These are phyloP conservation scores for Grammomys surdaster DNA, from an alignment of 2,113 vertebrate genomes.

Conservation along the genomic window DNA sequence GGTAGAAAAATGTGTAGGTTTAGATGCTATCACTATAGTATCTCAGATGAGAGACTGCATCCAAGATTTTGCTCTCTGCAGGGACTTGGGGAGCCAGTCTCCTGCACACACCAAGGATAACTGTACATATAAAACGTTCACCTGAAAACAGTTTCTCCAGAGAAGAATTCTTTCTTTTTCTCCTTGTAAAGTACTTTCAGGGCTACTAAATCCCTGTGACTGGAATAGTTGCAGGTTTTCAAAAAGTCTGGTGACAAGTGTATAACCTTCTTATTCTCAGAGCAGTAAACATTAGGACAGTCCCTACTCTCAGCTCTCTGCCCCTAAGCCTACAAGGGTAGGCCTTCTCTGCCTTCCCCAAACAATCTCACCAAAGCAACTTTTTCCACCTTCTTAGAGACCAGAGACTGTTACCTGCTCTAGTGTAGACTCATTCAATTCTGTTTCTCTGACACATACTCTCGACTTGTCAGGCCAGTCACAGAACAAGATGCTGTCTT, in stretches of 20 bases:
- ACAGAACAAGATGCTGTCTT: neutral
- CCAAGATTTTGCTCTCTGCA: neutral
- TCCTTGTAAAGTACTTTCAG: neutral
- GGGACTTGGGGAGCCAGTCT: neutral
- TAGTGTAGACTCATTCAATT: neutral
- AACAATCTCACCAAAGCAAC: neutral
- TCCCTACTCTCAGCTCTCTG: neutral
- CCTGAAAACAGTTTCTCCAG: conserved; percentile 23
- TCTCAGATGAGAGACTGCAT: neutral
- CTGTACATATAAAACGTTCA: neutral
- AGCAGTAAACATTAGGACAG: neutral
- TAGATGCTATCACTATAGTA: neutral
- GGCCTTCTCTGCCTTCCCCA: neutral
- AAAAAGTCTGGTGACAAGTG: neutral
- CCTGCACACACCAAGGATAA: neutral
- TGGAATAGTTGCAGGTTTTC: neutral
- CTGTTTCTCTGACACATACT: neutral
- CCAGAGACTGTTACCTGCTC: neutral
- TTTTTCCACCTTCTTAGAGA: neutral
- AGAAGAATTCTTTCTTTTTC: conserved; percentile 19
- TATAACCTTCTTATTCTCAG: neutral
- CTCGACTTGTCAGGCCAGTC: neutral
- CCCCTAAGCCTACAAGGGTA: neutral
- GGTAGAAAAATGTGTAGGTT: neutral
- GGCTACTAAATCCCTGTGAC: neutral